Conservation (phyloP, 2,113 vertebrate genomes). For the Prinia subflava region DNA sequence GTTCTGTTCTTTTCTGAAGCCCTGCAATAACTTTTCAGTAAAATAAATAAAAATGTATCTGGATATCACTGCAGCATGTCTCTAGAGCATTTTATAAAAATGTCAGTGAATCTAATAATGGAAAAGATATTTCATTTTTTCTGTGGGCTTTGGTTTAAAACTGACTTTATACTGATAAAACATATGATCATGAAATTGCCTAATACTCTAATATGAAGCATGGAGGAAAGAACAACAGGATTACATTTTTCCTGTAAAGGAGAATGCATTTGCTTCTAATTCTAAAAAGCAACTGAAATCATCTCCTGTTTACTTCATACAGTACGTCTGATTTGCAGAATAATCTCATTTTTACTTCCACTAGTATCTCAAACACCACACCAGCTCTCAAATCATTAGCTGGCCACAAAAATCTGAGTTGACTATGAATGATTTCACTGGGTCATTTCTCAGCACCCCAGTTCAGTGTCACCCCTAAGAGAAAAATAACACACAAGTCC, state of each 20-base stretch:
- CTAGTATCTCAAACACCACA: not conserved
- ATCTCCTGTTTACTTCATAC: constrained; percentile 39
- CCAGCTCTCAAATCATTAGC: not conserved
- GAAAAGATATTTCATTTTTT: not conserved
- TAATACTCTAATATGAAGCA: not conserved
- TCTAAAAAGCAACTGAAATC: not conserved
- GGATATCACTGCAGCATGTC: not conserved
- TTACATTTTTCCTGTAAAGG: not conserved
- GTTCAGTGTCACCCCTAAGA: not conserved
- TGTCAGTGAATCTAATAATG: not conserved
- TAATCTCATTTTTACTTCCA: not conserved
- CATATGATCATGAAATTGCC: not conserved
- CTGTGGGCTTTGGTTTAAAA: not conserved
- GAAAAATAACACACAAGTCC: not conserved
- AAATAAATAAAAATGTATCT: not conserved
- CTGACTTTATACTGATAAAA: not conserved
- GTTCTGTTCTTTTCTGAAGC: constrained; percentile 9
- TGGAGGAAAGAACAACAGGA: not conserved
- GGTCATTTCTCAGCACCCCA: not conserved
- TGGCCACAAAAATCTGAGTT: not conserved
- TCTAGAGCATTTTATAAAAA: constrained; percentile 13
- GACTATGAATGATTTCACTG: not conserved
- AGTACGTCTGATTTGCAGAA: not conserved
- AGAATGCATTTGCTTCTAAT: not conserved
- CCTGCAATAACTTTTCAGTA: constrained; percentile 1